Percentiles rank a stretch among this genome's conserved stretches.
These are phyloP conservation scores for Xiphophorus hellerii DNA, from an alignment of 2,113 vertebrate genomes.

Conservation along the genomic window DNA sequence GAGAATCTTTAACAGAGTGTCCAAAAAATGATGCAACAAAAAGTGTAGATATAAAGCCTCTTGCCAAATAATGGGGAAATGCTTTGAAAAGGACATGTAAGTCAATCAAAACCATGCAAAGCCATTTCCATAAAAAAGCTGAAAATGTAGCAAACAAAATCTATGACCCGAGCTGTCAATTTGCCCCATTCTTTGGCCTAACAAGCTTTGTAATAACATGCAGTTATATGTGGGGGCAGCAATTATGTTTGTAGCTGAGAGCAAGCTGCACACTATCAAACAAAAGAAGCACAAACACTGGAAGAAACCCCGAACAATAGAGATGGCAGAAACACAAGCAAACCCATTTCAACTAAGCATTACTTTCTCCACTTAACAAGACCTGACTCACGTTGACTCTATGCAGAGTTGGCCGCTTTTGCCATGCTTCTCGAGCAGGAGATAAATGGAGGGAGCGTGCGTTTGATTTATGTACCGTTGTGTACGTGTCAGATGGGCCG, in stretches of 20 bases:
- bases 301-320: constrained; percentile 51
- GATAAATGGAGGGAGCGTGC: constrained; percentile 70
- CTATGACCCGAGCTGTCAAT: constrained; percentile 58
- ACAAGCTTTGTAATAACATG: constrained; percentile 61
- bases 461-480: constrained; percentile 84
- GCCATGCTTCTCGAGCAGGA: constrained; percentile 61
- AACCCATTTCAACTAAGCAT: constrained; percentile 62
- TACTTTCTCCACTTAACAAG: constrained; percentile 71
- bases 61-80: constrained; percentile 18
- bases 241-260: constrained; percentile 58
- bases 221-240: constrained; percentile 46
- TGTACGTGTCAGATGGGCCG: constrained; percentile 72
- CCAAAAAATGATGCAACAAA: constrained; percentile 29
- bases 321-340: constrained; percentile 50
- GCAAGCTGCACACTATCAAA: constrained; percentile 49
- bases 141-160: constrained; percentile 51
- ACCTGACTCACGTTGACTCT: constrained; percentile 50
- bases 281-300: constrained; percentile 54
- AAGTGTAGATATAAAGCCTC: constrained; percentile 23
- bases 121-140: constrained; percentile 46
- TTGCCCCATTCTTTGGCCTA: constrained; percentile 59
- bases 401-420: constrained; percentile 72
- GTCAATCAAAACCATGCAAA: constrained; percentile 58
- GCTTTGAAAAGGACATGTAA: constrained; percentile 24
- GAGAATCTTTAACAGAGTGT: constrained; percentile 16